These are phyloP conservation scores for Anoplolepis gracilipes DNA, from an alignment of 1,140 invertebrate genomes.

Conservation along the genomic window DNA sequence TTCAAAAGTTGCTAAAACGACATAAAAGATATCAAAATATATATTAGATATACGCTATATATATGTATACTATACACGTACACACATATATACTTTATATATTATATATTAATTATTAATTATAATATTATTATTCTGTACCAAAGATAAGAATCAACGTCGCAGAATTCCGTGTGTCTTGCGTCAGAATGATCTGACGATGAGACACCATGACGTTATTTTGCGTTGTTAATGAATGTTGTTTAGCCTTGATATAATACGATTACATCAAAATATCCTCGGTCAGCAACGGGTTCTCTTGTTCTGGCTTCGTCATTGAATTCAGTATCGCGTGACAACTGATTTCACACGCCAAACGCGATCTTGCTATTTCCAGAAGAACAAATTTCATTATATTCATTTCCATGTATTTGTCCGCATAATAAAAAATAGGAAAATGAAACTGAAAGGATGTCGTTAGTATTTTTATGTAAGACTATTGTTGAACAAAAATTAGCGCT, in stretches of 20 bases:
- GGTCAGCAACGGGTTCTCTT: constrained; percentile 6
- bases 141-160: constrained; percentile 17
- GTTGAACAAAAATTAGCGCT: not conserved
- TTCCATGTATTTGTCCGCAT: not conserved
- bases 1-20: not conserved
- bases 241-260: constrained; percentile 5
- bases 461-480: not conserved
- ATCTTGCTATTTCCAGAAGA: constrained; percentile 16
- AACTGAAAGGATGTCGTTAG: not conserved
- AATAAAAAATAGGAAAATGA: not conserved
- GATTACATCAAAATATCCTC: constrained; percentile 30
- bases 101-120: too few species aligned
- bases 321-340: constrained; percentile 39
- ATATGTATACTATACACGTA: too few species aligned
- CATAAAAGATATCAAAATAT: constrained; percentile 13
- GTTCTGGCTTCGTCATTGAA: constrained; percentile 38
- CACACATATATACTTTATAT: too few species aligned
- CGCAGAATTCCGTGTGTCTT: constrained; percentile 2
- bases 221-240: constrained; percentile 40
- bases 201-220: not conserved
- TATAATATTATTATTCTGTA: constrained; percentile 25
- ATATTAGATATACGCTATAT: not conserved
- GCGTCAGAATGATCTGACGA: constrained; percentile 1
- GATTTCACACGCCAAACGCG: constrained; percentile 31
- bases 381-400: constrained; percentile 16